A percentile compares a stretch with the other conserved stretches of the same genome.
Conservation (phyloP, 2,888 invertebrate species). For the Drosophila histrio region DNA sequence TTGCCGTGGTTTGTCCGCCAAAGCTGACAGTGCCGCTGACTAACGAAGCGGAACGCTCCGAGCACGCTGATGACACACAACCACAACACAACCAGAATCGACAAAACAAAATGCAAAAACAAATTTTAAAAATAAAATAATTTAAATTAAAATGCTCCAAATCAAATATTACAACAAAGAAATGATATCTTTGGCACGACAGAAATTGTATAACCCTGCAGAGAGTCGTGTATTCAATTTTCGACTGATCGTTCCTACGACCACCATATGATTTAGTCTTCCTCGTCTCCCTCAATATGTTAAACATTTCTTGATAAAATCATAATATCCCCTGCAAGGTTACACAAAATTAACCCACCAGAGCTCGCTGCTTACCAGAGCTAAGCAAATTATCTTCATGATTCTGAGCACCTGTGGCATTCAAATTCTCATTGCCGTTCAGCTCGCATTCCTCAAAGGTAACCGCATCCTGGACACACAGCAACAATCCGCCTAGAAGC, state of each 20-base stretch:
- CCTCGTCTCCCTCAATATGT: no score
- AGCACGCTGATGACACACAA: conserved; percentile 80
- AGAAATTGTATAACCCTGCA: no score
- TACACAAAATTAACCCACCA: background rate
- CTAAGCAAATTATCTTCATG: conserved; percentile 87
- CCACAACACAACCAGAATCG: conserved; percentile 28
- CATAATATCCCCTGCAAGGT: no score
- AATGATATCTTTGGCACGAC: no score
- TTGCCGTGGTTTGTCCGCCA: conserved; percentile 81
- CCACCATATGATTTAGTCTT: no score
- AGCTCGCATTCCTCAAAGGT: conserved; percentile 89
- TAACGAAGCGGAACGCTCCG: conserved; percentile 84
- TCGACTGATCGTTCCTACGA: no score
- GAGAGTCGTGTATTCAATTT: no score
- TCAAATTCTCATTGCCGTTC: conserved; percentile 86
- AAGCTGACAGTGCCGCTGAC: conserved; percentile 84
- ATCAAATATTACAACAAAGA: background rate
- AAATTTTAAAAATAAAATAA: conserved; percentile 30
- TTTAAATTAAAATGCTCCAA: conserved; percentile 23
- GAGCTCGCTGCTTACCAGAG: conserved; percentile 86
- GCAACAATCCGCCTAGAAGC: conserved; percentile 91
- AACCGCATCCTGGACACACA: conserved; percentile 92
- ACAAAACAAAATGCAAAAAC: conserved; percentile 37
- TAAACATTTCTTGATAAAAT: background rate
- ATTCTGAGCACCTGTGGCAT: conserved; percentile 79